Evolutionary conservation across 2,113 vertebrate genomes (phyloP).

Genomic region (Hemiscyllium ocellatum): DNA sequence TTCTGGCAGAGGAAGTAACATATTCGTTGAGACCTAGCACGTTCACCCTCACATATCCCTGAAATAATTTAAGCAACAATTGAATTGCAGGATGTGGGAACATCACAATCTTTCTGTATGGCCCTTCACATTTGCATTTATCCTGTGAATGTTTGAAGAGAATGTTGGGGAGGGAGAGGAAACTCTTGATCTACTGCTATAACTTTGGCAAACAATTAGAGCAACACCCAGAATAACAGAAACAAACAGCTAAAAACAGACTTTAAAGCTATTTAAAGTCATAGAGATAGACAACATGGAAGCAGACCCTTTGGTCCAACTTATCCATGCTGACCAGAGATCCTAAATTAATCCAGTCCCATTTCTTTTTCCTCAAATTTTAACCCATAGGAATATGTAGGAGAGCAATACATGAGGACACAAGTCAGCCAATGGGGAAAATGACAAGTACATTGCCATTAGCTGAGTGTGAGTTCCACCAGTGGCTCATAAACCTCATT

Average conservation of each 20-base stretch:
- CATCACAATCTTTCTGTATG: background rate
- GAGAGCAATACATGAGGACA: background rate
- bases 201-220: background rate
- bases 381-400: background rate
- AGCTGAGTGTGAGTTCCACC: background rate
- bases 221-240: background rate
- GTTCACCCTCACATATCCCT: background rate
- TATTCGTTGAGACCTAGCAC: too few relatives aligned
- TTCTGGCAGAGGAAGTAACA: too few relatives aligned
- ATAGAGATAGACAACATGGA: too few relatives aligned
- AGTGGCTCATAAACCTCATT: background rate
- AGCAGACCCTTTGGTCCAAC: too few relatives aligned
- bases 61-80: background rate
- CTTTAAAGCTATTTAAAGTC: background rate
- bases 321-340: too few relatives aligned
- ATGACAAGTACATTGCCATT: background rate
- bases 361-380: background rate
- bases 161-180: too few relatives aligned
- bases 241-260: background rate
- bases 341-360: too few relatives aligned
- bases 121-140: background rate
- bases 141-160: background rate
- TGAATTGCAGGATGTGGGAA: background rate
- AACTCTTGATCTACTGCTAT: background rate
- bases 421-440: background rate